Conservation (phyloP, 2,797 vertebrate species). For the Hippoglossus hippoglossus region DNA sequence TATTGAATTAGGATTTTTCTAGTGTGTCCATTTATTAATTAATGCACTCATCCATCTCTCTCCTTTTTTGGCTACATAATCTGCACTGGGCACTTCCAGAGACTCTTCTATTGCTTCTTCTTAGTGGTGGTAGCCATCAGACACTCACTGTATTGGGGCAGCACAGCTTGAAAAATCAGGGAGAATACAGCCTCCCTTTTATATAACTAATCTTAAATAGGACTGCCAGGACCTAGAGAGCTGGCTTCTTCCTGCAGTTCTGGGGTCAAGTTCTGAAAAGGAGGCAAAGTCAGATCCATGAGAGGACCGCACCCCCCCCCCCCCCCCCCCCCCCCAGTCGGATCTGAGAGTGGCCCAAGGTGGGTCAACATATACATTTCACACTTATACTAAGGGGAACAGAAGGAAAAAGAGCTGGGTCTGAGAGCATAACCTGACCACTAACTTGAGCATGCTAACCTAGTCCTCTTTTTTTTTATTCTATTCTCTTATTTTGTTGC, state of each 20-base stretch:
- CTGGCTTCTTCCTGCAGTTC: neutral
- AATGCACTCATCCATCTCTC: neutral
- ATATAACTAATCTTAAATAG: constrained; percentile 23
- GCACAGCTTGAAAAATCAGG: neutral
- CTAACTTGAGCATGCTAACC: neutral
- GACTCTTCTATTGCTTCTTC: neutral
- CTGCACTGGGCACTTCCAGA: neutral
- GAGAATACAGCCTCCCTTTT: constrained; percentile 22
- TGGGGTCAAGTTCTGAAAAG: neutral
- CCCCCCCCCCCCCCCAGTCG: neutral
- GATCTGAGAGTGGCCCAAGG: neutral
- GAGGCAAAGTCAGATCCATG: neutral
- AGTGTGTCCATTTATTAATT: constrained; percentile 12
- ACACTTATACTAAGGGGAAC: no score
- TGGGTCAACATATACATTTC: constrained; percentile 1
- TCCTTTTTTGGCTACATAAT: constrained; percentile 19
- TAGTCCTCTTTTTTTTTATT: constrained; percentile 1
- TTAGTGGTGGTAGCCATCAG: neutral
- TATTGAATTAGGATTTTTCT: constrained; percentile 14
- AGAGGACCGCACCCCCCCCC: neutral
- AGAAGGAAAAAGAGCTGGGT: no score
- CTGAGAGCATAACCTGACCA: neutral
- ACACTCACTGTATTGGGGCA: neutral
- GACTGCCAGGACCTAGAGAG: constrained; percentile 3
- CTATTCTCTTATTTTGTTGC: neutral